Evolutionary conservation across 2,888 invertebrate genomes (phyloP).

Genomic region (Anorthoa munda): DNA sequence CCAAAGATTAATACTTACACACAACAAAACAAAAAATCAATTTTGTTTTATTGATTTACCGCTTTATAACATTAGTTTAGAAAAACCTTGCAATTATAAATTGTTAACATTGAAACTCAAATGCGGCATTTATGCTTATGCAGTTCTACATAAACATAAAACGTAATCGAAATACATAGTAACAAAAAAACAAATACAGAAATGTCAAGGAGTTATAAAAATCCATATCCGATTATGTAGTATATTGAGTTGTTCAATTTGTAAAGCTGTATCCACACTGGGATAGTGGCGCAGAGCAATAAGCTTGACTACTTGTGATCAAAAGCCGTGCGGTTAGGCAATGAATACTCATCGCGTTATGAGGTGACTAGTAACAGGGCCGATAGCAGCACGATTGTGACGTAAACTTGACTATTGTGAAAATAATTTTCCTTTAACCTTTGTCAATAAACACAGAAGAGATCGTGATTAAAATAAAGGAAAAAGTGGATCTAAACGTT

Average conservation of each 20-base stretch:
- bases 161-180: constrained; percentile 18
- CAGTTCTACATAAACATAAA: constrained; percentile 21
- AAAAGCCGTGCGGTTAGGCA: background rate
- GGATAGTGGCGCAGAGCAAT: background rate
- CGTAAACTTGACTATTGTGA: constrained; percentile 19
- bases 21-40: background rate
- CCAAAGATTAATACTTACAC: background rate
- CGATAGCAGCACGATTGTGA: constrained; percentile 7
- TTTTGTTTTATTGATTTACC: too few relatives aligned
- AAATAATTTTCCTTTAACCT: constrained; percentile 31
- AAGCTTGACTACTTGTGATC: background rate
- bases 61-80: background rate
- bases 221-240: constrained; percentile 11
- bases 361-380: constrained; percentile 8
- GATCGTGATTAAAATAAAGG: constrained; percentile 2
- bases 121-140: background rate
- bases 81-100: background rate
- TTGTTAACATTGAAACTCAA: constrained; percentile 4
- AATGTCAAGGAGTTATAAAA: background rate
- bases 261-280: constrained; percentile 24
- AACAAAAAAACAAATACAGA: constrained; percentile 23
- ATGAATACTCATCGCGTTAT: background rate
- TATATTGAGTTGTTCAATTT: constrained; percentile 7
- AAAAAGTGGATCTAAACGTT: background rate
- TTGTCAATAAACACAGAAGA: constrained; percentile 13